These are phyloP conservation scores for Rhinogobius similis DNA, from an alignment of 2,113 vertebrate species.

Conservation along the genomic window DNA sequence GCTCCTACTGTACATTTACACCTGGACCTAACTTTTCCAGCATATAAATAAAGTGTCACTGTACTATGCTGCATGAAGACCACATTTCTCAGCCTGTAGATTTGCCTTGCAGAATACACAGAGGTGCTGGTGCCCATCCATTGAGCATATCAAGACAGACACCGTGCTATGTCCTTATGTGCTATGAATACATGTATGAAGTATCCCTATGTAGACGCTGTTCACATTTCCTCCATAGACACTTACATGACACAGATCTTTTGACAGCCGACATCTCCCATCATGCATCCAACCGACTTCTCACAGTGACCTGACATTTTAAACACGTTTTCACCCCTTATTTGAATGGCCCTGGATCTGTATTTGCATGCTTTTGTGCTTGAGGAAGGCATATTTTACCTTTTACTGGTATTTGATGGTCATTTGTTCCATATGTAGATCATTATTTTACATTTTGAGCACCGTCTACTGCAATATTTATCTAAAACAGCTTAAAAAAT, in stretches of 20 bases:
- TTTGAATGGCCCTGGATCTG: constrained; percentile 59
- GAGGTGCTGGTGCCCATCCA: background rate
- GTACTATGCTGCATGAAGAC: too few species aligned
- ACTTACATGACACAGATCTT: constrained; percentile 11
- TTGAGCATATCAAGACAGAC: background rate
- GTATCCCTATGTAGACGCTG: background rate
- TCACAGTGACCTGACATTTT: constrained; percentile 69
- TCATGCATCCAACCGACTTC: constrained; percentile 40
- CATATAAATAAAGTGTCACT: too few species aligned
- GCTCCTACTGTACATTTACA: too few species aligned
- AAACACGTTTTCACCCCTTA: constrained; percentile 57
- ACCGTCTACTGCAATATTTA: too few species aligned
- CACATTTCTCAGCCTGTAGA: background rate
- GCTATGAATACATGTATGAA: constrained; percentile 2
- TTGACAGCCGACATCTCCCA: constrained; percentile 32
- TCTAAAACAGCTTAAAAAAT: too few species aligned
- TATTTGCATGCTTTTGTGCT: constrained; percentile 76
- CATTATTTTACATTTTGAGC: too few species aligned
- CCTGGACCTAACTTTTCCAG: too few species aligned
- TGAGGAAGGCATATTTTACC: background rate
- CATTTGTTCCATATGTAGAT: too few species aligned
- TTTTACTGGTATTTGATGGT: too few species aligned
- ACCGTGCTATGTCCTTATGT: background rate
- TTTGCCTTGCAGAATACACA: background rate
- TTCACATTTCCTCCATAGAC: background rate